Base-by-base conservation (phyloP, 1,140 invertebrate species). In the Pectinophora gossypiella region DNA sequence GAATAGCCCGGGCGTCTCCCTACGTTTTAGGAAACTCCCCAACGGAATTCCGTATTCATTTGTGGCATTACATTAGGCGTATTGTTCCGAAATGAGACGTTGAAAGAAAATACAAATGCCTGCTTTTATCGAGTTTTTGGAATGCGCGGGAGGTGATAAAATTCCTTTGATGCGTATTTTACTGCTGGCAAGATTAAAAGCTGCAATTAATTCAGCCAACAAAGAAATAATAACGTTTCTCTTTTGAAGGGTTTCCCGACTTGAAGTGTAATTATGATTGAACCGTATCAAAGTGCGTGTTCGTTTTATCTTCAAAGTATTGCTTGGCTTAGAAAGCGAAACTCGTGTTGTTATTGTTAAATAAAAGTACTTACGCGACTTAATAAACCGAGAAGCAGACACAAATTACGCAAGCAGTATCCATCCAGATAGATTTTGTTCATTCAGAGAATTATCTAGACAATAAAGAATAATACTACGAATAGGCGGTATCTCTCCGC, bases 21-120 rank as follows among this genome's bases (percentile, higher is more conserved):
- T 51, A 59, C 36, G 48, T 65, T 64, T 59, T 46, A 35, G 44
- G 68, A 48, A 48, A 68, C 58, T 21, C 58, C 64, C 70, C 61
- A 43, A 59, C 60, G 76, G 76, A 77, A 79, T 76, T 77, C 65
- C 61, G 59, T 65, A 68, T 75, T 79, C 72, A 68, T 77, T 78
- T 73, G 69, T 60, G 76, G 75, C 55, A 75, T 78, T 76, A 69
- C 68, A 79, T 77, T 79, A 76, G 73, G 61, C 67, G 69, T 68
- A 75, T 78, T 76, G 75, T 78, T 62, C 65, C 53, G 44, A 68
- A 68, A 70, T 68, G 64, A 69, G 63, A 59, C 69, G 75, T 68
- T 67, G 55, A 68, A 64, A 68, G 67, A 74, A 74, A 74, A 71
- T 72, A 63, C 65, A 45, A 68, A 68, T 68, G 64, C 54, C 59